Evolutionary conservation across 2,113 vertebrate genomes (phyloP), one percentile per base, ranked within the genome.

Genomic region (Ceratotherium simum): DNA sequence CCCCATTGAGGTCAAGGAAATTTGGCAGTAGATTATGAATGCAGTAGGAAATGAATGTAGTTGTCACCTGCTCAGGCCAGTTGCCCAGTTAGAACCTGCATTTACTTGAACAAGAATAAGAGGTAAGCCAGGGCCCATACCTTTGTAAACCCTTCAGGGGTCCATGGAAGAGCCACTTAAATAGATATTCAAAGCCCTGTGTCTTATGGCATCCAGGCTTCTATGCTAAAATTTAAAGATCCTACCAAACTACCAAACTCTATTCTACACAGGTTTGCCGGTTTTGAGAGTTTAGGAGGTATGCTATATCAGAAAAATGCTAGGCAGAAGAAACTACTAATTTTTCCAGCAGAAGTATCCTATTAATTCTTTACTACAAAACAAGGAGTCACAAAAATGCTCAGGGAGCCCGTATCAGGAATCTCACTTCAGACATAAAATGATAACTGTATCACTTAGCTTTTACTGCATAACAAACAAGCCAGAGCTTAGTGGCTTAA

Each of bases 1-100:
- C 60, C 60, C 84, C 51, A 62, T 1, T 46, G 72, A 90, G 70
- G 79, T 96, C 96, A 94, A 95, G 90, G 79, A 95, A 93, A 83
- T 90, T 83, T 56, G 42, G 65, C 73, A 65, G 87, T 42, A 56
- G 58, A n/a, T 36, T 73, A 64, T 42, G 64, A 75, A 96, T 62
- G 69, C 64, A 21, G 56, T 60, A 78, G 87, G 92, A 96, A 98
- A 96, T 90, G 90, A 90, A 39, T n/a, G 16, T 31, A 51, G 51
- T 62, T 76, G 70, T 84, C 94, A 96, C 70, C 64, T 83, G 69
- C 75, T 70, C 6, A 17, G 82, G 23, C 42, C 82, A 36, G 33
- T 95, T 58, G 89, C 86, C 82, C 75, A 42, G 33, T 90, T 72
- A 90, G 65, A 97, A 65, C 64, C 51, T 90, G 51, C 3, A 16